phyloP scores from a whole-genome alignment of 2,888 invertebrate species.

The Zeuzera pyrina region DNA sequence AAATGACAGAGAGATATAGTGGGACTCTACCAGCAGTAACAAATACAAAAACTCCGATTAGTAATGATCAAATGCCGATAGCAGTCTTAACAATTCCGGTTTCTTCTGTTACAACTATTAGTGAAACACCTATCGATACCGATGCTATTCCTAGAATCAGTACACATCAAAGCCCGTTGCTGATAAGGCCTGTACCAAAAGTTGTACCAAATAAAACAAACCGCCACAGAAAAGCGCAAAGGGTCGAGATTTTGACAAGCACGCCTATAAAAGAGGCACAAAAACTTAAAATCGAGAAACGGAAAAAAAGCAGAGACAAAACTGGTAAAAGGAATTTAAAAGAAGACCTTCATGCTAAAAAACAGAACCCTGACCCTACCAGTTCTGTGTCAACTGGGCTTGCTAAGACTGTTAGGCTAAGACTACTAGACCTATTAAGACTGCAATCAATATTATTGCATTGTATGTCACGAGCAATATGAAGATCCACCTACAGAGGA shows the following conservation, averaged over 20 bases:
- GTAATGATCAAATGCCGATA: no score
- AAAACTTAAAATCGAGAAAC: background rate
- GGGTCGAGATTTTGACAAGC: background rate
- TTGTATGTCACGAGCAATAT: conserved; percentile 4
- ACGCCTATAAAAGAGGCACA: background rate
- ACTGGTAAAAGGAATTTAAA: background rate
- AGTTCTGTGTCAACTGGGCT: no score
- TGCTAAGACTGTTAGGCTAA: no score
- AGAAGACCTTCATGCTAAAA: no score
- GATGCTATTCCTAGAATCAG: background rate
- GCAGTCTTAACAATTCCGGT: no score
- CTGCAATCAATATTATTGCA: no score
- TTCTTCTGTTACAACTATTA: background rate
- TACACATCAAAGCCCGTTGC: background rate
- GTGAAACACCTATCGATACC: background rate
- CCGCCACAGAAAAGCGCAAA: no score
- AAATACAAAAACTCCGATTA: no score
- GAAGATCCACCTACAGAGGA: conserved; percentile 6
- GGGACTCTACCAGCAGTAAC: no score
- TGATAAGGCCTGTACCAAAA: background rate
- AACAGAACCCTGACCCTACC: no score
- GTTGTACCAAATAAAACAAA: background rate
- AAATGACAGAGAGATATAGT: no score
- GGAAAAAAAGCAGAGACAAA: background rate
- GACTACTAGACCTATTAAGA: no score